Percentiles rank a stretch among this genome's conserved stretches.
These are phyloP conservation scores for Elmis aenea DNA, from an alignment of 2,888 invertebrate species.

Conservation along the genomic window DNA sequence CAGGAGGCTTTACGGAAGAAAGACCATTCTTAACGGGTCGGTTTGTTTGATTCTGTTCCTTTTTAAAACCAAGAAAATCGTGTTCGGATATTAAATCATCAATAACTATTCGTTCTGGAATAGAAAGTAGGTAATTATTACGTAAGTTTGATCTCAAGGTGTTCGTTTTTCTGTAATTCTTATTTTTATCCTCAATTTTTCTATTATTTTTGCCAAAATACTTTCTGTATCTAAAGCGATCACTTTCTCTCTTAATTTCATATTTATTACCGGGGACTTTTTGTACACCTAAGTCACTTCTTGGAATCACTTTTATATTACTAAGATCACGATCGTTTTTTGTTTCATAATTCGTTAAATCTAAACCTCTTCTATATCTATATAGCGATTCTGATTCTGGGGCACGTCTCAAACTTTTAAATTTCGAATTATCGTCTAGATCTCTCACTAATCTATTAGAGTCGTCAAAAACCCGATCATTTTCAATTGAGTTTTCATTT, in stretches of 20 bases:
- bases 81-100: slow-evolving; percentile 1
- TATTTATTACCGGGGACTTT: slow-evolving; percentile 23
- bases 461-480: background rate
- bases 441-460: background rate
- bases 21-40: background rate
- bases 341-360: slow-evolving; percentile 12
- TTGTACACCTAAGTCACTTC: slow-evolving; percentile 16
- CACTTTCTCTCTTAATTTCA: background rate
- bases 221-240: too few relatives aligned
- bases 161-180: background rate
- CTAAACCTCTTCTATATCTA: slow-evolving; percentile 9
- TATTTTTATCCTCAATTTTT: too few relatives aligned
- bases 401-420: background rate
- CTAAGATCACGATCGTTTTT: slow-evolving; percentile 13
- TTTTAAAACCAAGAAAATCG: slow-evolving; percentile 1
- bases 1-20: background rate
- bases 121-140: background rate
- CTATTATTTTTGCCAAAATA: too few relatives aligned
- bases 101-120: background rate
- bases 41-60: background rate
- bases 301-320: slow-evolving; percentile 18
- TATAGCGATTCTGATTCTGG: background rate
- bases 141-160: slow-evolving; percentile 7
- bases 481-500: background rate
- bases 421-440: background rate